phyloP scores from a whole-genome alignment of 2,888 invertebrate species.

The Thysanoteuthis rhombus region DNA sequence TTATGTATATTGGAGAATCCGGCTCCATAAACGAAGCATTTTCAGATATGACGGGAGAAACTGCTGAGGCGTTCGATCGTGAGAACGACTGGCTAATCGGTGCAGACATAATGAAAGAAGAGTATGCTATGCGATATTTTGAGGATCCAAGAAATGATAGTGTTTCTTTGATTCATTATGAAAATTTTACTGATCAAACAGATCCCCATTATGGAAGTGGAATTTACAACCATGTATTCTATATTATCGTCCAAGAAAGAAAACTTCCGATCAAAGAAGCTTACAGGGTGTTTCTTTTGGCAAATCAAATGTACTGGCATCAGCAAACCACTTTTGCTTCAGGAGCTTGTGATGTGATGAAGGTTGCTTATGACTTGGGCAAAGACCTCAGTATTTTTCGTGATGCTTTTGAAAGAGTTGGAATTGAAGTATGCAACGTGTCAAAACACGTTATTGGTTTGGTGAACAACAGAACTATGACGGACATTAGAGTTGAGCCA shows the following conservation, averaged over 20 bases:
- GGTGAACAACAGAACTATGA: conserved; percentile 37
- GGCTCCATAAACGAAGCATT: conserved; percentile 55
- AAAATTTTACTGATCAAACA: conserved; percentile 39
- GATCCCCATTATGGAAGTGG: conserved; percentile 52
- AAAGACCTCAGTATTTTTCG: conserved; percentile 39
- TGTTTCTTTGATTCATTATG: conserved; percentile 43
- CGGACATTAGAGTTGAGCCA: conserved; percentile 38
- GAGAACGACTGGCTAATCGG: conserved; percentile 39
- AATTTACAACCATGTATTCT: conserved; percentile 47
- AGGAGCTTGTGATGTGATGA: conserved; percentile 49
- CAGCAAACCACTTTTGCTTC: conserved; percentile 40
- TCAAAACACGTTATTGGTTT: conserved; percentile 40
- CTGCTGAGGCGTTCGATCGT: conserved; percentile 32
- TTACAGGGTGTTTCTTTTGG: conserved; percentile 44
- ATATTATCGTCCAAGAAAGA: conserved; percentile 40
- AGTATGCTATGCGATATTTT: conserved; percentile 44
- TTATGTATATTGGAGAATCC: conserved; percentile 46
- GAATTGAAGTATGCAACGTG: conserved; percentile 46
- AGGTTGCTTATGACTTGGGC: conserved; percentile 49
- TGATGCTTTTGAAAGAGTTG: conserved; percentile 45
- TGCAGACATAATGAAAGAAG: conserved; percentile 35
- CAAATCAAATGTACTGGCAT: conserved; percentile 52
- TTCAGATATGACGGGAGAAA: conserved; percentile 50
- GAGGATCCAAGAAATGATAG: conserved; percentile 45
- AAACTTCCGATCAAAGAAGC: conserved; percentile 42